Evolutionary conservation across 1,140 invertebrate species (phyloP), one percentile per base, ranked within the genome.

Genomic region (Physella acuta): DNA sequence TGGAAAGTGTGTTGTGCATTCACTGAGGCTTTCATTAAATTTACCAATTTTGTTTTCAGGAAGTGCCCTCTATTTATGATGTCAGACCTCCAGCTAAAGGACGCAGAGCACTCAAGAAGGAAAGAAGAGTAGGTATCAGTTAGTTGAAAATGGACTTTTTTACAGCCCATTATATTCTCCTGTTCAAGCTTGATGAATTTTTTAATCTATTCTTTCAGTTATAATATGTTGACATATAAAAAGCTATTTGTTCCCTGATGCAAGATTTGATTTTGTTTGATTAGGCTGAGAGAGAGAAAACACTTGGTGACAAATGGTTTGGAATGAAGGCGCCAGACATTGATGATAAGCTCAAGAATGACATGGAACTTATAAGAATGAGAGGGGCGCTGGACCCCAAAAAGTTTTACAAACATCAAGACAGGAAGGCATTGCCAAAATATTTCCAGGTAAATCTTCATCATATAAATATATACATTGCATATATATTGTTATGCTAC

Each of bases 391-490:
- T 98, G 2, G 92, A 98, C 87, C 91, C 93, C 0, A 97, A 96
- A 84, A 90, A 90, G 64, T 97, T 97, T 79, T 98, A 97, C 84
- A 97, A 97, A 82, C 92, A 93, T 74, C 95, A 94, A 83, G 93
- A 95, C 81, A 87, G 91, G 44, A 91, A 93, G 85, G 89, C 88
- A 1, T 78, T 94, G 36, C 94, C 94, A 0, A 97, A 97, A 87
- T 96, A 94, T 81, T 97, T 98, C 82, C 92, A 95, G 86, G 91
- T 92, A 82, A 30, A n/a, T 34, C n/a, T 60, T 37, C 17, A 24
- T 36, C 33, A 36, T n/a, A n/a, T n/a, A n/a, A 20, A 44, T 44
- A 44, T 44, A 11, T 11, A 11, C 20, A 8, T 44, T 44, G 20
- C 39, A 11, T 20, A n/a, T n/a, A n/a, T n/a, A n/a, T n/a, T n/a